phyloP scores from a whole-genome alignment of 2,113 vertebrate genomes.

The Lagopus leucura region DNA sequence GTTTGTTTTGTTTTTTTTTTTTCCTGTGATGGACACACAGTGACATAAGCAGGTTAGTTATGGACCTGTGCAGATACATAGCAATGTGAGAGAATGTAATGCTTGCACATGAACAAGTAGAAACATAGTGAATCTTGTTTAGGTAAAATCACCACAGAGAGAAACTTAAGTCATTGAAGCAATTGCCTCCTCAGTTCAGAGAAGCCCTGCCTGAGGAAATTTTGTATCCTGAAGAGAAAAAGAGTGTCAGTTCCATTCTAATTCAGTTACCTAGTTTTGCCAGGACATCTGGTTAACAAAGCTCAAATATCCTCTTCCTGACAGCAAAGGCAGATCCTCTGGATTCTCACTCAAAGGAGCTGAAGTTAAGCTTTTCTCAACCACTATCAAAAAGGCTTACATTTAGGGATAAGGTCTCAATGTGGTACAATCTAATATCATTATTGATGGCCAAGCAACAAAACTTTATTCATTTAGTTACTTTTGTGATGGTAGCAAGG shows the following conservation, averaged over 20 bases:
- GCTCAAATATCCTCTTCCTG: background rate
- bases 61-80: background rate
- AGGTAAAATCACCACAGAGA: background rate
- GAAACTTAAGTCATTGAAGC: background rate
- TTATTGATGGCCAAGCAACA: background rate
- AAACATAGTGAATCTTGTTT: background rate
- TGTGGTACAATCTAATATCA: background rate
- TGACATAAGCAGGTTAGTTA: background rate
- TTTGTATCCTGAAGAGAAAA: background rate
- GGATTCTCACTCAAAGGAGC: background rate
- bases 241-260: background rate
- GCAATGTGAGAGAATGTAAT: background rate
- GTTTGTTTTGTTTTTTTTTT: background rate
- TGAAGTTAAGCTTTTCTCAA: background rate
- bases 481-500: background rate
- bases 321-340: background rate
- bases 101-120: background rate
- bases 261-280: background rate
- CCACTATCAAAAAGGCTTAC: background rate
- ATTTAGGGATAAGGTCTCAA: background rate
- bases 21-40: background rate
- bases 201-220: background rate
- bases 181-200: background rate
- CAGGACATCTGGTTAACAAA: background rate
- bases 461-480: background rate